Percentiles rank a stretch among this genome's conserved stretches.
These are phyloP conservation scores for Drosophila malerkotliana DNA, from an alignment of 1,140 invertebrate genomes.

Conservation along the genomic window DNA sequence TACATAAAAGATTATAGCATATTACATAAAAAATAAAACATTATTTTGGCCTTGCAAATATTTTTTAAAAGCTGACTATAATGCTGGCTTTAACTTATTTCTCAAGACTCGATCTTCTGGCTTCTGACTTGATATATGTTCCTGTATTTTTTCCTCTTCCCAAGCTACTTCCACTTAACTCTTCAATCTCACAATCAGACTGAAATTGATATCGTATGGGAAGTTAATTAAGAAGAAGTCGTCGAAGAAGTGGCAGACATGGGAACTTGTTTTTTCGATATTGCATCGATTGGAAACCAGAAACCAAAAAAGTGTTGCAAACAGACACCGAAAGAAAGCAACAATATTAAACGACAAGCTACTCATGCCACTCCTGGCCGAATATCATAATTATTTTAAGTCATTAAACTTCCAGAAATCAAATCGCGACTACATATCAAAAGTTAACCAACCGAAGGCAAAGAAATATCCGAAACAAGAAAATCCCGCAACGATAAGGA, in stretches of 20 bases:
- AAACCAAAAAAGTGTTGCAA: constrained; percentile 68
- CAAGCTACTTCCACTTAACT: constrained; percentile 35
- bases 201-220: constrained; percentile 78
- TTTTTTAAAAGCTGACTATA: not conserved
- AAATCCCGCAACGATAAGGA: constrained; percentile 67
- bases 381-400: constrained; percentile 79
- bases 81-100: not conserved
- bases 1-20: not conserved
- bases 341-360: constrained; percentile 30
- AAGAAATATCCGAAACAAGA: constrained; percentile 34
- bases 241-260: constrained; percentile 31
- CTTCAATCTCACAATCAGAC: constrained; percentile 45
- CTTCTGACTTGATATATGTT: constrained; percentile 8
- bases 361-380: constrained; percentile 8
- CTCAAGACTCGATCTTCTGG: not conserved
- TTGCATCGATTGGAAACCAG: constrained; percentile 49
- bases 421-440: constrained; percentile 71
- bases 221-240: constrained; percentile 70
- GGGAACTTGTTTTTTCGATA: constrained; percentile 54
- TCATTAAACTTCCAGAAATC: constrained; percentile 76
- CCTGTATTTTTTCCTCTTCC: constrained; percentile 18
- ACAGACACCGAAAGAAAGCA: constrained; percentile 16
- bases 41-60: not conserved
- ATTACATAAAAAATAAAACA: not conserved
- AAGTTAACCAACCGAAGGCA: constrained; percentile 39